These are phyloP conservation scores for Iselma pallidipennis DNA, from an alignment of 2,888 invertebrate species.

Conservation along the genomic window DNA sequence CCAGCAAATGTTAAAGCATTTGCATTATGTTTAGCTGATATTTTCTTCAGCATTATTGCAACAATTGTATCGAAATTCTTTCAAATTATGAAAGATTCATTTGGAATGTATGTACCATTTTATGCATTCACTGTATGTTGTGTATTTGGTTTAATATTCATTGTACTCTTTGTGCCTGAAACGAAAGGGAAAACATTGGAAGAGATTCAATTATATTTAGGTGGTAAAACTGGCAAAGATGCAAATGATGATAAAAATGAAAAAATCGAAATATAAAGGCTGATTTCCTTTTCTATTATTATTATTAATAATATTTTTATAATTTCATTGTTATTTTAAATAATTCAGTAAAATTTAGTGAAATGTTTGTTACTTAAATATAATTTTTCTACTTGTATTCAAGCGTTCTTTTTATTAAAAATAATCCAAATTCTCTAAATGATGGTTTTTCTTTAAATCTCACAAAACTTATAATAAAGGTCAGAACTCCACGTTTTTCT, in stretches of 20 bases:
- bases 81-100: constrained; percentile 39
- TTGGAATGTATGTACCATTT: constrained; percentile 51
- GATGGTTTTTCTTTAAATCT: too few relatives aligned
- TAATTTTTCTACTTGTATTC: too few relatives aligned
- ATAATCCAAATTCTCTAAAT: too few relatives aligned
- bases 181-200: constrained; percentile 55
- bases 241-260: constrained; percentile 12
- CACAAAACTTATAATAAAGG: too few relatives aligned
- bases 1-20: constrained; percentile 60
- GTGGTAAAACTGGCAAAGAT: not conserved
- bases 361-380: too few relatives aligned
- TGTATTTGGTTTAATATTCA: constrained; percentile 45
- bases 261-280: not conserved
- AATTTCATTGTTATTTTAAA: not conserved
- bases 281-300: not conserved
- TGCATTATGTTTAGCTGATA: constrained; percentile 61
- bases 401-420: too few relatives aligned
- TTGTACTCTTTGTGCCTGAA: constrained; percentile 52
- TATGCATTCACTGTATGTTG: constrained; percentile 50
- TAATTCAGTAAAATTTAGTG: too few relatives aligned
- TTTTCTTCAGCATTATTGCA: constrained; percentile 56
- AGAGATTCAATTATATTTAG: constrained; percentile 47
- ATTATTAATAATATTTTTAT: not conserved
- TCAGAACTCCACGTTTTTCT: not conserved
- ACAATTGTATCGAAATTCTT: constrained; percentile 57